These are phyloP conservation scores for Gasterosteus aculeatus DNA, from an alignment of 2,113 vertebrate genomes.

Conservation along the genomic window DNA sequence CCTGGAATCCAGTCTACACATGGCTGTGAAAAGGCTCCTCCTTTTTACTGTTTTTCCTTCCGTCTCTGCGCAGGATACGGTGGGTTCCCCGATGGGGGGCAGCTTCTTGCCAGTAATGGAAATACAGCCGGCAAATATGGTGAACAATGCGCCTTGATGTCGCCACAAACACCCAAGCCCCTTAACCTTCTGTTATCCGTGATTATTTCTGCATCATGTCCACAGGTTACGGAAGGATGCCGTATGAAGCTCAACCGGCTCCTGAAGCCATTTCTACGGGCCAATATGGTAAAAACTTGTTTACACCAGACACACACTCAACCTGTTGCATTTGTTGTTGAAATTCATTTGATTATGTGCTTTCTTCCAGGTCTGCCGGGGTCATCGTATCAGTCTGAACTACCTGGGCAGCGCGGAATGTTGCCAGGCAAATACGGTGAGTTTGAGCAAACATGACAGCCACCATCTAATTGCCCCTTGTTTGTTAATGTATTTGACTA, in stretches of 20 bases:
- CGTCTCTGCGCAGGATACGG: conserved; percentile 56
- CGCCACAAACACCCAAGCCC: neutral
- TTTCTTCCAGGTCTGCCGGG: conserved; percentile 36
- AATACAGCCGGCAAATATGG: conserved; percentile 63
- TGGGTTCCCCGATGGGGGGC: conserved; percentile 43
- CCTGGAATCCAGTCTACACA: neutral
- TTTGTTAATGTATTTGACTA: neutral
- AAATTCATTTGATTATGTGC: neutral
- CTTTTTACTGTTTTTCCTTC: neutral
- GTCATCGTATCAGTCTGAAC: conserved; percentile 44
- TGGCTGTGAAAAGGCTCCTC: neutral
- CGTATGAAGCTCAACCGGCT: conserved; percentile 70
- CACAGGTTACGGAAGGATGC: conserved; percentile 69
- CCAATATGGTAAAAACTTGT: conserved; percentile 60
- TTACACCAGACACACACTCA: neutral
- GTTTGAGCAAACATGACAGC: conserved; percentile 9
- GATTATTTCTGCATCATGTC: neutral
- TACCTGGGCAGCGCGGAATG: conserved; percentile 38
- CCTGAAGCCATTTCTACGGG: conserved; percentile 55
- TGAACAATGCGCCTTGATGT: conserved; percentile 6
- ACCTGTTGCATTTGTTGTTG: neutral
- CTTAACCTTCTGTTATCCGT: neutral
- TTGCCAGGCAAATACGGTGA: conserved; percentile 56
- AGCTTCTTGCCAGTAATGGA: conserved; percentile 47
- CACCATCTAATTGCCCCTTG: neutral